Percentiles rank a stretch among this genome's conserved stretches.
These are phyloP conservation scores for Acanthacorydalis orientalis DNA, from an alignment of 2,888 invertebrate genomes.

Conservation along the genomic window DNA sequence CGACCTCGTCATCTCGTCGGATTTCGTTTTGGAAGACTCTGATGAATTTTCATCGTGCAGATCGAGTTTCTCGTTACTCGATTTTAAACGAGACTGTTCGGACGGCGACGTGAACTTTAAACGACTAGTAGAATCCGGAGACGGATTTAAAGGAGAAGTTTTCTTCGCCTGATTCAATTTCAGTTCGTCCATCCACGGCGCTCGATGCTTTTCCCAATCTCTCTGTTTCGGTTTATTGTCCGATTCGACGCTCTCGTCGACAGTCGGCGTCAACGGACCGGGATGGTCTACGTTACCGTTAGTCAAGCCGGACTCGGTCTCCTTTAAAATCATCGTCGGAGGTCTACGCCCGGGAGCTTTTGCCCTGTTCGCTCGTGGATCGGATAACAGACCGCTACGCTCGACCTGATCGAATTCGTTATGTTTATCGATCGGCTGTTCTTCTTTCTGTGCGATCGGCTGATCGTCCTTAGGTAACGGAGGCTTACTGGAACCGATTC, in stretches of 20 bases:
- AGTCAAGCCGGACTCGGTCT: slow-evolving; percentile 16
- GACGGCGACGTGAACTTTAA: slow-evolving; percentile 15
- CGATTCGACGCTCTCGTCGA: slow-evolving; percentile 16
- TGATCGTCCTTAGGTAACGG: slow-evolving; percentile 14
- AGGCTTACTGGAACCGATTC: slow-evolving; percentile 28
- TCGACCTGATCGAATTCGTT: slow-evolving; percentile 49
- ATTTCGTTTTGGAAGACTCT: slow-evolving; percentile 29
- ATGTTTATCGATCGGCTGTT: slow-evolving; percentile 18
- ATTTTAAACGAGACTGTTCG: slow-evolving; percentile 11
- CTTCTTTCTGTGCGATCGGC: slow-evolving; percentile 12
- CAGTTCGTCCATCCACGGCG: slow-evolving; percentile 69
- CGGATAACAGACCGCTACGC: slow-evolving; percentile 42
- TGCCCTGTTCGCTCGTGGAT: slow-evolving; percentile 47
- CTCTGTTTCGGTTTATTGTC: slow-evolving; percentile 44
- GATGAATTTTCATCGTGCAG: slow-evolving; percentile 3
- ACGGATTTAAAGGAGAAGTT: slow-evolving; percentile 28
- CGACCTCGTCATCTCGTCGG: slow-evolving; percentile 19
- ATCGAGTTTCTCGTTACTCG: slow-evolving; percentile 21
- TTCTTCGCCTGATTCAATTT: slow-evolving; percentile 60
- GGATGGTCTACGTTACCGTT: slow-evolving; percentile 19
- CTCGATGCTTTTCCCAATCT: slow-evolving; percentile 55
- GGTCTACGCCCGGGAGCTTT: slow-evolving; percentile 48
- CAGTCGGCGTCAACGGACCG: slow-evolving; percentile 6
- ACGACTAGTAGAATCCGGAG: slow-evolving; percentile 14
- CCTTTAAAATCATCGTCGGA: slow-evolving; percentile 31